Base-by-base conservation (phyloP, 2,888 invertebrate species). In the Cephus sareptanus region DNA sequence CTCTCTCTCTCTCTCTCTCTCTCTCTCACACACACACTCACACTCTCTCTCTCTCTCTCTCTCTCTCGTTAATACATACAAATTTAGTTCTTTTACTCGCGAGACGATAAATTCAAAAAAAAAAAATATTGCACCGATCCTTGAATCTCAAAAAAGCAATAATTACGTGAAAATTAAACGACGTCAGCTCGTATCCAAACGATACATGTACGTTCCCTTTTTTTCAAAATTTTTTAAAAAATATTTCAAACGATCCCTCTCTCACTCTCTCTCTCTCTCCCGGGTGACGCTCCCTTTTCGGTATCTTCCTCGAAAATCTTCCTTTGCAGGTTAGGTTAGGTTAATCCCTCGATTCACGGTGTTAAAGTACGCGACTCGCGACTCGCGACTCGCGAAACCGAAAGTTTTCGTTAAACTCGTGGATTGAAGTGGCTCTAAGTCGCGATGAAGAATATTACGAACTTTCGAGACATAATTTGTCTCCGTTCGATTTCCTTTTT, bases 1-100 rank as follows among this genome's bases (percentile, higher is more conserved):
- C 69, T n/a, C 74, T 75, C 68, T 68, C 34, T 75, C 33, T 35
- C 76, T 69, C 31, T 76, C 40, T 70, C 34, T 76, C 76, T n/a
- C 33, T 69, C 56, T 70, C 69, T 76, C 74, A 40, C 75, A 31
- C 73, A 35, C n/a, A 15, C 69, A 30, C 34, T 11, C 34, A 34
- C 70, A 15, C 73, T 33, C 68, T 37, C 75, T 30, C 34, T 76
- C 31, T 76, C 23, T 13, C 30, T 1, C 71, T 11, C 71, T 0
- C 30, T 23, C 56, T 23, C 56, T 56, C 56, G 23, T 56, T 23
- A 23, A 56, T 56, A 56, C 23, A 56, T 56, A 56, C 56, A 56
- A 23, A 56, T 23, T 56, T 56, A 9, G 3, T 40, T 0, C 15
- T 40, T 40, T 40, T 40, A 40, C 6, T 40, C 56, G 56, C 56